A percentile compares a stretch with the other conserved stretches of the same genome.
phyloP scores from a whole-genome alignment of 2,113 vertebrate species.

The Anarhynchus alexandrinus region DNA sequence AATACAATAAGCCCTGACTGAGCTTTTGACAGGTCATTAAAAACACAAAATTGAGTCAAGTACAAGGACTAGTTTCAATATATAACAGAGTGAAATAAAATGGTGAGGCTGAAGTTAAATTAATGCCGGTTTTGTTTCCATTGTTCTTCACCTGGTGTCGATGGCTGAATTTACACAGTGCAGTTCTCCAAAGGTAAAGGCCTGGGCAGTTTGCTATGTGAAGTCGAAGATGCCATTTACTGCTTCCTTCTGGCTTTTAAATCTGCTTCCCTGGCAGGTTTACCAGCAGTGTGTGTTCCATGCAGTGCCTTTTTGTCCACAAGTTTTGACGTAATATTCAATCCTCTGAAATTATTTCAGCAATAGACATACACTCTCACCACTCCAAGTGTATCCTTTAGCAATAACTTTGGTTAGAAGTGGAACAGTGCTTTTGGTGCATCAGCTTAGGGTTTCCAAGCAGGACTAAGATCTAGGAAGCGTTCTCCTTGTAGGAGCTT shows the following conservation, averaged over 20 bases:
- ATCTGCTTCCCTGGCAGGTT: not conserved
- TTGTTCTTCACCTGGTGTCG: constrained; percentile 45
- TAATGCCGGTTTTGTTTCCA: constrained; percentile 40
- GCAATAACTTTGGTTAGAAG: not conserved
- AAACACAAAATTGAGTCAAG: constrained; percentile 69
- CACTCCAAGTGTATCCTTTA: not conserved
- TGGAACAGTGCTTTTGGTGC: not conserved
- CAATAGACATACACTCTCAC: not conserved
- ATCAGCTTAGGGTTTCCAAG: not conserved
- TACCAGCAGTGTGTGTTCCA: not conserved
- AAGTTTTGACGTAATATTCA: not conserved
- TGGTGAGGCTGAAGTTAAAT: constrained; percentile 66
- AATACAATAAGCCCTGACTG: constrained; percentile 74
- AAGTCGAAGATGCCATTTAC: constrained; percentile 28
- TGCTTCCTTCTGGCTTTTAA: not conserved
- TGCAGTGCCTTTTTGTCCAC: not conserved
- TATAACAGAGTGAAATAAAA: constrained; percentile 62
- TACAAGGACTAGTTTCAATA: constrained; percentile 61
- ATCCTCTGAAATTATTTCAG: not conserved
- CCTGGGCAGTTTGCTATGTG: constrained; percentile 36
- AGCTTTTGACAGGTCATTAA: constrained; percentile 73
- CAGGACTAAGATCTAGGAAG: not conserved
- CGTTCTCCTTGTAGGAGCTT: not conserved
- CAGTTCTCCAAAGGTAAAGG: constrained; percentile 34
- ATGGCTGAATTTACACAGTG: constrained; percentile 35